A percentile compares a stretch with the other conserved stretches of the same genome.
These are phyloP conservation scores for Dusona sp. DNA, from an alignment of 2,888 invertebrate genomes.

Conservation along the genomic window DNA sequence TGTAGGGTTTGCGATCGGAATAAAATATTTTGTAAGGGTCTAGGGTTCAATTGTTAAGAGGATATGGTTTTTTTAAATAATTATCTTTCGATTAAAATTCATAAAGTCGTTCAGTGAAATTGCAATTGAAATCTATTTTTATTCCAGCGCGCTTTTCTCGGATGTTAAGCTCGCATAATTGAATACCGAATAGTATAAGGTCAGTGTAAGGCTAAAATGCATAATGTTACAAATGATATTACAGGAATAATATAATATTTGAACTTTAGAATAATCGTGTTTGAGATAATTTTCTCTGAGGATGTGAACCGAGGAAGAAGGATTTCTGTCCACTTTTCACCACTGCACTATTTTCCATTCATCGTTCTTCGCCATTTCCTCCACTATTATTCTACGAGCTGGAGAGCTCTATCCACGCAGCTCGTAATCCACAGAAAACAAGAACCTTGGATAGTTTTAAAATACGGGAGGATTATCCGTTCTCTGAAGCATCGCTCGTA, in stretches of 20 bases:
- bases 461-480: constrained; percentile 74
- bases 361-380: constrained; percentile 34
- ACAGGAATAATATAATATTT: constrained; percentile 1
- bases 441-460: constrained; percentile 71
- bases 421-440: constrained; percentile 73
- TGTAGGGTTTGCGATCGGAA: too few species aligned
- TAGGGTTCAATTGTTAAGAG: too few species aligned
- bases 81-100: too few species aligned
- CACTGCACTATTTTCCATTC: constrained; percentile 37
- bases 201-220: background rate
- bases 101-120: too few species aligned
- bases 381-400: constrained; percentile 56
- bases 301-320: background rate
- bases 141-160: too few species aligned
- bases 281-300: background rate
- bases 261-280: background rate
- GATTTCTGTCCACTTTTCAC: constrained; percentile 32
- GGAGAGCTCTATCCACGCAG: constrained; percentile 64
- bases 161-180: too few species aligned
- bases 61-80: too few species aligned
- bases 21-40: too few species aligned
- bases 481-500: constrained; percentile 75
- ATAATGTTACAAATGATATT: constrained; percentile 14
- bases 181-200: too few species aligned
- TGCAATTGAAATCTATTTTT: too few species aligned